A percentile compares a stretch with the other conserved stretches of the same genome.
Conservation (phyloP, 2,888 invertebrate species). For the Drosophila percnosoma region DNA sequence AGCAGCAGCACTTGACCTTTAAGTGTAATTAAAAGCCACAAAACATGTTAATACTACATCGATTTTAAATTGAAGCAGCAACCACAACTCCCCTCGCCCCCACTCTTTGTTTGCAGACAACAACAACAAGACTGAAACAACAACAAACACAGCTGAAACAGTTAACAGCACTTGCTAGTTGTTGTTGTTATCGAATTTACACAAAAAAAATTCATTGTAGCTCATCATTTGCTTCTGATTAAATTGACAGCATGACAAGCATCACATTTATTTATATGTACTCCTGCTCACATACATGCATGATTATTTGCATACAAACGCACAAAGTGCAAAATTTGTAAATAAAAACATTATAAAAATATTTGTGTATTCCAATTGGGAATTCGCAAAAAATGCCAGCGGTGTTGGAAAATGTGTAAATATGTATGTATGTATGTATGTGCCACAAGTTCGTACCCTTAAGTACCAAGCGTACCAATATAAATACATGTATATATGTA, state of each 20-base stretch:
- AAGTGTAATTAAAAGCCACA: conserved; percentile 74
- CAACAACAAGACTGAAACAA: neutral
- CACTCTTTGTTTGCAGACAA: conserved; percentile 11
- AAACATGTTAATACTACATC: conserved; percentile 60
- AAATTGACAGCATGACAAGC: conserved; percentile 58
- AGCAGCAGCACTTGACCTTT: conserved; percentile 72
- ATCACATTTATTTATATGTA: conserved; percentile 57
- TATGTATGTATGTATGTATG: conserved; percentile 33
- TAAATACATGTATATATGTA: conserved; percentile 22
- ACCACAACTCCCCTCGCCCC: neutral
- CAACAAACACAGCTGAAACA: conserved; percentile 16
- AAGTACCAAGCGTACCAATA: conserved; percentile 39
- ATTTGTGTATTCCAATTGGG: conserved; percentile 62
- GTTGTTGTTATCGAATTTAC: conserved; percentile 66
- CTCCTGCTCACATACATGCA: conserved; percentile 17
- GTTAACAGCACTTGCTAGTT: conserved; percentile 9
- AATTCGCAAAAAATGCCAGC: conserved; percentile 43
- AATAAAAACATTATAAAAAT: conserved; percentile 69
- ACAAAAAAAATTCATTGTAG: conserved; percentile 46
- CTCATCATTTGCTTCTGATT: conserved; percentile 67
- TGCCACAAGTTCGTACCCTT: conserved; percentile 44
- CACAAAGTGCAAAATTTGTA: conserved; percentile 50
- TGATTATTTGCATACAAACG: conserved; percentile 5
- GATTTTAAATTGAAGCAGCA: conserved; percentile 24
- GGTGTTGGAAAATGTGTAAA: conserved; percentile 53